A percentile compares a stretch with the other conserved stretches of the same genome.
phyloP scores from a whole-genome alignment of 2,113 vertebrate genomes.

The Tretioscincus oriximinensis region DNA sequence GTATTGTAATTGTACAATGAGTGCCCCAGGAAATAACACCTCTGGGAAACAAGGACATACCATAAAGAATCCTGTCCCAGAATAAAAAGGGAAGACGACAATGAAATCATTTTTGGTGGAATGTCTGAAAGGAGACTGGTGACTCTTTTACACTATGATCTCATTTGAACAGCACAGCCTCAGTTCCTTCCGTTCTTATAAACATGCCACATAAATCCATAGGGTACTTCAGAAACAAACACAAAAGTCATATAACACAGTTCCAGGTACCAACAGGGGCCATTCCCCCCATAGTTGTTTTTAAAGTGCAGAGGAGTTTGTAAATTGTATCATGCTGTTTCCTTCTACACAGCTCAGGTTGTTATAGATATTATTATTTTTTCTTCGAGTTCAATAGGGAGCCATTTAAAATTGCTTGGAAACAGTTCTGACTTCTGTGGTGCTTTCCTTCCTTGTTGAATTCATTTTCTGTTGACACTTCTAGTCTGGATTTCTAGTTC shows the following conservation, averaged over 20 bases:
- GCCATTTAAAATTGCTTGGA: conserved; percentile 24
- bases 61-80: not conserved
- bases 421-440: conserved; percentile 34
- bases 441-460: conserved; percentile 10
- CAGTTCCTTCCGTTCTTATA: not conserved
- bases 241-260: not conserved
- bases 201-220: not conserved
- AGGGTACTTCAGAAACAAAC: not conserved
- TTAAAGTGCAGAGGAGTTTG: conserved; percentile 36
- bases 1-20: not conserved
- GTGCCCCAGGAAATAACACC: not conserved
- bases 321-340: conserved; percentile 19
- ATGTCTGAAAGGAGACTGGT: not conserved
- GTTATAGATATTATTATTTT: not conserved
- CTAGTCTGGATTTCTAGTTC: conserved; percentile 47
- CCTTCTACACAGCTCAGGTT: conserved; percentile 32
- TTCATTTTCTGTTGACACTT: conserved; percentile 35
- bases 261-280: conserved; percentile 32
- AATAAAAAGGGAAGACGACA: not conserved
- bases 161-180: not conserved
- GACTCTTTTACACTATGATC: not conserved
- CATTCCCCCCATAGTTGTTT: not conserved
- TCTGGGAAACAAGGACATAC: not conserved
- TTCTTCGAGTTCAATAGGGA: conserved; percentile 15
- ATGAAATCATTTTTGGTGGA: not conserved